These are phyloP conservation scores for Plectrocnemia conspersa DNA, from an alignment of 1,140 invertebrate species.

Conservation along the genomic window DNA sequence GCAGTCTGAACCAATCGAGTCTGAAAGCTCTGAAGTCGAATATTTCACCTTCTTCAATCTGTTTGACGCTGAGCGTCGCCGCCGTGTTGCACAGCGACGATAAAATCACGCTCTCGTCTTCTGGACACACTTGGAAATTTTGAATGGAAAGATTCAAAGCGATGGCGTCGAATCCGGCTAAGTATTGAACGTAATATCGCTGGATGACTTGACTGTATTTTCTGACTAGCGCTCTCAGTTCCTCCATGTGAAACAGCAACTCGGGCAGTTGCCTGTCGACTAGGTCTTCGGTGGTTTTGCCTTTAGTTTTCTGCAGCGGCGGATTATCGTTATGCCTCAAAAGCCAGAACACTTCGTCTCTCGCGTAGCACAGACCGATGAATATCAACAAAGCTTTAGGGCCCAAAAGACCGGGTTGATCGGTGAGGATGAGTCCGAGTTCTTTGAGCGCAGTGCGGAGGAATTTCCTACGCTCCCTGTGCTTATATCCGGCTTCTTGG, in stretches of 20 bases:
- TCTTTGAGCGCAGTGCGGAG: constrained; percentile 93
- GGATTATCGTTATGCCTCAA: constrained; percentile 94
- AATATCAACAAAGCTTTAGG: constrained; percentile 96
- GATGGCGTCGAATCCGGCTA: constrained; percentile 92
- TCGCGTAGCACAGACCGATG: constrained; percentile 89
- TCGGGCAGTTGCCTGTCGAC: constrained; percentile 94
- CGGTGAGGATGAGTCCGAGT: constrained; percentile 89
- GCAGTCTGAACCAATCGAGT: constrained; percentile 95
- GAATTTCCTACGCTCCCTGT: constrained; percentile 94
- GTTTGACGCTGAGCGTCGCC: constrained; percentile 82
- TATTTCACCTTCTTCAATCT: constrained; percentile 94
- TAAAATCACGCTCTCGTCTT: constrained; percentile 92
- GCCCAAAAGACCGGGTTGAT: constrained; percentile 95
- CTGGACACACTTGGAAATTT: constrained; percentile 76
- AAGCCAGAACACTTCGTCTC: constrained; percentile 97
- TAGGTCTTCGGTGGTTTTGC: constrained; percentile 81
- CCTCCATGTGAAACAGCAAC: constrained; percentile 96
- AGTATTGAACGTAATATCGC: constrained; percentile 95
- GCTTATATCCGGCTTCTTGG: constrained; percentile 83
- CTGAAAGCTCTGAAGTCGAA: constrained; percentile 95
- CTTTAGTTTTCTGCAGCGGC: constrained; percentile 78
- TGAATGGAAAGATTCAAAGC: constrained; percentile 89
- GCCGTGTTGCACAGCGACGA: constrained; percentile 90
- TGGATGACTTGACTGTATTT: constrained; percentile 97
- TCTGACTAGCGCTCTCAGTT: constrained; percentile 84